These are phyloP conservation scores for Stictonetta naevosa DNA, from an alignment of 2,113 vertebrate species.

Conservation along the genomic window DNA sequence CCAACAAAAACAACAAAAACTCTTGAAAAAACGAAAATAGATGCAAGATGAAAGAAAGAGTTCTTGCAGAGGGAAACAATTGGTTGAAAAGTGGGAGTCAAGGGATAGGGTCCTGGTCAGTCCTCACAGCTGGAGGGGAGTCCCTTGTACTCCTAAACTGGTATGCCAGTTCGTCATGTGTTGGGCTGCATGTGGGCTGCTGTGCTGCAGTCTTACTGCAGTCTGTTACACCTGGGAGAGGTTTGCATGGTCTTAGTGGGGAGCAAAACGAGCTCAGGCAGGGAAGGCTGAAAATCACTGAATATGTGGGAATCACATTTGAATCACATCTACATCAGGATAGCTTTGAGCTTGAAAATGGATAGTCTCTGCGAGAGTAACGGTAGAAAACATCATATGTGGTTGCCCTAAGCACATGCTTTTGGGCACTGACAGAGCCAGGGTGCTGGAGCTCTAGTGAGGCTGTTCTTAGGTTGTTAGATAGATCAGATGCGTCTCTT, in stretches of 20 bases:
- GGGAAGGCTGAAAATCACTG: background rate
- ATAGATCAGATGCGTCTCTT: background rate
- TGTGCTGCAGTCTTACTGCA: fast-evolving
- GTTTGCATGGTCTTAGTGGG: background rate
- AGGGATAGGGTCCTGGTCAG: background rate
- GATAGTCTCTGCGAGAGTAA: background rate
- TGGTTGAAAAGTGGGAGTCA: background rate
- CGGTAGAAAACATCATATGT: background rate
- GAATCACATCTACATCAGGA: background rate
- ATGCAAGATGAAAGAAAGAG: background rate
- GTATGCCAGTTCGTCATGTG: background rate
- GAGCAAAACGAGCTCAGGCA: background rate
- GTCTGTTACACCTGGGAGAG: background rate
- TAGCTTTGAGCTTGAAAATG: background rate
- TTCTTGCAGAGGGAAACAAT: background rate
- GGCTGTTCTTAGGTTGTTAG: background rate
- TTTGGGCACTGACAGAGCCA: background rate
- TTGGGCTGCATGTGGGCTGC: background rate
- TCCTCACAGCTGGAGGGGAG: background rate
- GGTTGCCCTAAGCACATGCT: background rate
- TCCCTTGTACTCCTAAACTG: background rate
- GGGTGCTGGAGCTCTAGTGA: background rate
- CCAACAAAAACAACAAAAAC: background rate
- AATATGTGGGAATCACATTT: background rate
- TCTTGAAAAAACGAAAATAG: background rate